phyloP scores from a whole-genome alignment of 2,113 vertebrate species.

The Leucopsar rothschildi region DNA sequence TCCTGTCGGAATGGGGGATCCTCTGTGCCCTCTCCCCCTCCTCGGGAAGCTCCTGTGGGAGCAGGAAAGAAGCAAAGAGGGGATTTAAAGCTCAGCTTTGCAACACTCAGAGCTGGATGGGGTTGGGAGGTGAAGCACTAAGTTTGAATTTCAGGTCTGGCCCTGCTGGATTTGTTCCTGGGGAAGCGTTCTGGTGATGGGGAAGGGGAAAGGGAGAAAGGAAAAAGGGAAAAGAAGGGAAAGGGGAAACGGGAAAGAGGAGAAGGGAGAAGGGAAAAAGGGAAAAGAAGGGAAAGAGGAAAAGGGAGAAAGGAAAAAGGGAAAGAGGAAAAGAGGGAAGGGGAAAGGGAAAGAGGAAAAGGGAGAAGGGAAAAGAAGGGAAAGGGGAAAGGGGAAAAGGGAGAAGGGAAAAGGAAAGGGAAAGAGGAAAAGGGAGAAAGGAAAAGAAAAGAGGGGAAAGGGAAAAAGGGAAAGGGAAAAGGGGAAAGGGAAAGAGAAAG shows the following conservation, averaged over 20 bases:
- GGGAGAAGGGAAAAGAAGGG: no score
- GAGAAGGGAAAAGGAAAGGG: no score
- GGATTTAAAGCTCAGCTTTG: not conserved
- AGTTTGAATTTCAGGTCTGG: not conserved
- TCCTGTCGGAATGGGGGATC: conserved; percentile 54
- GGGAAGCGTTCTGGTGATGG: fast-evolving
- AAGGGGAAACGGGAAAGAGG: not conserved
- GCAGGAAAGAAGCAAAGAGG: not conserved
- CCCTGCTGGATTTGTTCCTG: fast-evolving
- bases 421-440: no score
- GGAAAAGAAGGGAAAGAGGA: not conserved
- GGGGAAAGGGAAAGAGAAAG: no score
- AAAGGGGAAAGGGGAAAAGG: no score
- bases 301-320: not conserved
- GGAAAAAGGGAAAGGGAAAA: no score
- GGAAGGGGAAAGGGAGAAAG: not conserved
- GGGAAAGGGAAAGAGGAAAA: no score
- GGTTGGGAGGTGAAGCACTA: not conserved
- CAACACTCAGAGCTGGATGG: not conserved
- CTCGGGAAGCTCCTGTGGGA: not conserved
- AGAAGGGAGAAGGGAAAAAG: not conserved
- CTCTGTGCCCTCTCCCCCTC: conserved; percentile 52
- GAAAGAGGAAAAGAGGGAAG: not conserved
- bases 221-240: not conserved
- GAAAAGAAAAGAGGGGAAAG: no score